Evolutionary conservation across 2,888 invertebrate genomes (phyloP).

Genomic region (Troglohyphantes excavatus): DNA sequence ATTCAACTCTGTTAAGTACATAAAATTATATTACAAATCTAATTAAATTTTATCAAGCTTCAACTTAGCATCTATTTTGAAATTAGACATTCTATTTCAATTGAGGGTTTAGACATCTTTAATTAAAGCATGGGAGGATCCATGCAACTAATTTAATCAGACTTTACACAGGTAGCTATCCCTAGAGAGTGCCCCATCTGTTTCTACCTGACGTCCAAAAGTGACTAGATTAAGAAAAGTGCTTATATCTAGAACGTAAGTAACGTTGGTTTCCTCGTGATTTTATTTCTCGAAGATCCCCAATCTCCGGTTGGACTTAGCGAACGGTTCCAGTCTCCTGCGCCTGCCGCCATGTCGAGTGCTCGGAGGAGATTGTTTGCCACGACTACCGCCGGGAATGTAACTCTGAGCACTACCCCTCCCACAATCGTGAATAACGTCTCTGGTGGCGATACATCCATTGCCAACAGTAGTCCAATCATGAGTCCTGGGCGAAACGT

Average conservation of each 20-base stretch:
- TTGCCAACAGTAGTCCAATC: constrained; percentile 49
- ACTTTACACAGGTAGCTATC: not conserved
- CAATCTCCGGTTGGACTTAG: constrained; percentile 81
- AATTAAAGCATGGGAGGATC: no score
- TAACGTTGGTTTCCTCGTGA: constrained; percentile 5
- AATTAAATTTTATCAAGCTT: no score
- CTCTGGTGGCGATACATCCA: constrained; percentile 33
- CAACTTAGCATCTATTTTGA: no score
- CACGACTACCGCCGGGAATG: constrained; percentile 24
- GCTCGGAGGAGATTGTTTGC: constrained; percentile 83
- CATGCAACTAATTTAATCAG: no score
- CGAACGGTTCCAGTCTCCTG: constrained; percentile 87
- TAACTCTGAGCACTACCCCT: constrained; percentile 44
- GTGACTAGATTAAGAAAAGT: not conserved
- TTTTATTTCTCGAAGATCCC: constrained; percentile 79
- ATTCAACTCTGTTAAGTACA: no score
- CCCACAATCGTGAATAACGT: constrained; percentile 23
- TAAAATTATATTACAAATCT: no score
- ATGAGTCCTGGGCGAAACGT: constrained; percentile 74
- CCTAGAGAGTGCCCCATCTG: not conserved
- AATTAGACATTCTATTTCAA: no score
- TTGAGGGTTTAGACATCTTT: no score
- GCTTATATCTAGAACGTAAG: not conserved
- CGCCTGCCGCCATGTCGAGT: constrained; percentile 83
- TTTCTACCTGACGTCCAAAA: not conserved